phyloP scores from a whole-genome alignment of 2,797 vertebrate genomes.

The Melanotaenia parkinsoni region DNA sequence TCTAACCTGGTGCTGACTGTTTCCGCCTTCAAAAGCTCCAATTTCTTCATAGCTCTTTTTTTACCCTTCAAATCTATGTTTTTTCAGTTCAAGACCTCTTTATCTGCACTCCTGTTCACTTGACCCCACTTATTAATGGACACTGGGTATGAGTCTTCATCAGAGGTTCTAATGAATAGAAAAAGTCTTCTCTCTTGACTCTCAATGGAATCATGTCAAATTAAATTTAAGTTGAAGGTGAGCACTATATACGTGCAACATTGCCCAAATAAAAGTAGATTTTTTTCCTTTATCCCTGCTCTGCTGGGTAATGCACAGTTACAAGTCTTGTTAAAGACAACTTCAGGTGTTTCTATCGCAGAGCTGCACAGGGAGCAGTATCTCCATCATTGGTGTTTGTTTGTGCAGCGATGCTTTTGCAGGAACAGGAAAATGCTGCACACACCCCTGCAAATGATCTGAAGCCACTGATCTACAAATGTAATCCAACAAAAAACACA shows the following conservation, averaged over 20 bases:
- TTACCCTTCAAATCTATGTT: conserved; percentile 20
- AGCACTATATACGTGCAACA: conserved; percentile 18
- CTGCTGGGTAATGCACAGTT: not conserved
- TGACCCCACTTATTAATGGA: conserved; percentile 8
- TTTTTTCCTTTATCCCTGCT: conserved; percentile 8
- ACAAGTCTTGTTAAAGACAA: conserved; percentile 7
- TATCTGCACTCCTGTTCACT: conserved; percentile 16
- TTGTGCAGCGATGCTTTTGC: not conserved
- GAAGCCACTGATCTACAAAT: conserved; percentile 8
- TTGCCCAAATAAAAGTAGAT: conserved; percentile 7
- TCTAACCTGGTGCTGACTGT: conserved; percentile 52
- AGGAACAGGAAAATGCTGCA: not conserved
- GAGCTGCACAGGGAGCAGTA: not conserved
- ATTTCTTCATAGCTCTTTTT: conserved; percentile 21
- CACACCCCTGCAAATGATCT: not conserved
- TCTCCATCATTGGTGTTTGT: not conserved
- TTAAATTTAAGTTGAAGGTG: conserved; percentile 36
- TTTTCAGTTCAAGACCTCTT: conserved; percentile 19
- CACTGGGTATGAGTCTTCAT: conserved; percentile 17
- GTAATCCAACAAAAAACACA: not conserved
- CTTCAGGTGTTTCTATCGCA: not conserved
- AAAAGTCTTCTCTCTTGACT: conserved; percentile 20
- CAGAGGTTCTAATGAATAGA: conserved; percentile 9
- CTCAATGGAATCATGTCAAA: conserved; percentile 38
- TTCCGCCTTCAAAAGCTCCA: conserved; percentile 33